phyloP scores from a whole-genome alignment of 2,113 vertebrate species.

The Empidonax alnorum region DNA sequence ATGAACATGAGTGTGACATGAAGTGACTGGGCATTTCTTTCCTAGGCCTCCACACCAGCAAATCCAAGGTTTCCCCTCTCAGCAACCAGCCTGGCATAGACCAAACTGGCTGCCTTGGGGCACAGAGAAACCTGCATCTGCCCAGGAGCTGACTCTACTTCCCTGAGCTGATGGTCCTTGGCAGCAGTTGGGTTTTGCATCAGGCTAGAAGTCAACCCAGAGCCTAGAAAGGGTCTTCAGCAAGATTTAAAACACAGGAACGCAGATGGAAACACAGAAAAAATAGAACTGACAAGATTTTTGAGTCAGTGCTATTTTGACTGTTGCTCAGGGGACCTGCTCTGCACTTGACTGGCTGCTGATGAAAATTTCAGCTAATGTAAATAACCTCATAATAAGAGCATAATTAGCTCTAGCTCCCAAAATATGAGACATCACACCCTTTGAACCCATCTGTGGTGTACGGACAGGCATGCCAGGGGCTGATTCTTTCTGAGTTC shows the following conservation, averaged over 20 bases:
- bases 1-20: background rate
- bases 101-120: background rate
- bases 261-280: background rate
- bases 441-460: background rate
- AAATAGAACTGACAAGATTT: background rate
- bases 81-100: background rate
- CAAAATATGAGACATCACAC: background rate
- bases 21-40: background rate
- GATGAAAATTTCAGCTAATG: background rate
- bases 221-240: background rate
- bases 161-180: background rate
- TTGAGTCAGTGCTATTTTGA: background rate
- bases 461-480: background rate
- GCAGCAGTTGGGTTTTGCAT: background rate
- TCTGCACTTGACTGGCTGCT: background rate
- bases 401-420: background rate
- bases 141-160: background rate
- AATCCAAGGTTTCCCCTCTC: fast-evolving
- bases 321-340: background rate
- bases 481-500: background rate
- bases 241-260: background rate
- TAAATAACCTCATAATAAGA: background rate
- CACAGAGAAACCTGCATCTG: background rate
- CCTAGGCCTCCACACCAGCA: background rate
- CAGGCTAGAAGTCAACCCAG: background rate